phyloP scores from a whole-genome alignment of 2,888 invertebrate genomes.

The Scrobipalpa atriplicella region DNA sequence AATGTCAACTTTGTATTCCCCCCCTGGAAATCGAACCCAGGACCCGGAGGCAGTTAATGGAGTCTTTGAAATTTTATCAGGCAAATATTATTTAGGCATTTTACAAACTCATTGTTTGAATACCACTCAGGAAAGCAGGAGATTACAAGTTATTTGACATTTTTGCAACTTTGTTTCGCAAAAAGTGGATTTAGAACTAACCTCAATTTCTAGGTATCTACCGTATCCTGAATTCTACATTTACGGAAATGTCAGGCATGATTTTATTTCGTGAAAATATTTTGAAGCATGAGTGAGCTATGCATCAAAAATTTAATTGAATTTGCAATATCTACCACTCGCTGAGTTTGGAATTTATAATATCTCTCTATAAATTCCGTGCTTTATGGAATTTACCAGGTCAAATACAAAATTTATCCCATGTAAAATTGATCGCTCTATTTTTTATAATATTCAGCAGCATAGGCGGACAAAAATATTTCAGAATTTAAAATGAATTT shows the following conservation, averaged over 20 bases:
- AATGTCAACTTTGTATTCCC: too few species aligned
- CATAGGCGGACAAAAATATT: background rate
- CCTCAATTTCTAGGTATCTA: too few species aligned
- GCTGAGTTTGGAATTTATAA: slow-evolving; percentile 1
- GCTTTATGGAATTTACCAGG: background rate
- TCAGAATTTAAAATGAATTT: background rate
- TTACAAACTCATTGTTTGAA: too few species aligned
- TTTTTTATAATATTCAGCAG: background rate
- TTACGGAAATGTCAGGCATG: background rate
- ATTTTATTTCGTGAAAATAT: background rate
- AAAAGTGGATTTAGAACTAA: background rate
- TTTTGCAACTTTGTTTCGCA: too few species aligned
- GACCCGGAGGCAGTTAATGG: too few species aligned
- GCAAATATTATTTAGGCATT: too few species aligned
- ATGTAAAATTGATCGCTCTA: background rate
- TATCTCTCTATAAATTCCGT: slow-evolving; percentile 3
- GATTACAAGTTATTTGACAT: too few species aligned
- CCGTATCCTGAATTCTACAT: too few species aligned
- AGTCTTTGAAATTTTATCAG: too few species aligned
- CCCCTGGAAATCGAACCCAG: too few species aligned
- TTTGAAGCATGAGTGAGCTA: background rate
- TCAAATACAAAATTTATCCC: background rate
- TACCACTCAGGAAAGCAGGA: too few species aligned
- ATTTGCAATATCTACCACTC: background rate
- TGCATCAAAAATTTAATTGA: background rate